Evolutionary conservation across 2,888 invertebrate genomes (phyloP).

Genomic region (Galerucella nymphaeae): DNA sequence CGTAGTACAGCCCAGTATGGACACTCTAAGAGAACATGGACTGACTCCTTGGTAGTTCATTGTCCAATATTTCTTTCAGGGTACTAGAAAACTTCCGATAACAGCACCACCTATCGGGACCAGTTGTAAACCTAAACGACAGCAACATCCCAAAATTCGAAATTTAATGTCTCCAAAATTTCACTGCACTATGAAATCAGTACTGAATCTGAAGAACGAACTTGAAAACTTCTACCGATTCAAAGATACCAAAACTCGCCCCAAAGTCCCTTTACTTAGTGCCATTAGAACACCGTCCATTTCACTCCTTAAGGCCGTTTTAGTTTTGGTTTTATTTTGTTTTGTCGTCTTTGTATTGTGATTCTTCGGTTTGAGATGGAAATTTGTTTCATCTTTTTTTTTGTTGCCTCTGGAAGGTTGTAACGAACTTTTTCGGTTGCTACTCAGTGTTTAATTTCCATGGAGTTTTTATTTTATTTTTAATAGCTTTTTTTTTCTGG

Average conservation of each 20-base stretch:
- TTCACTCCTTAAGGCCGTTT: slow-evolving; percentile 2
- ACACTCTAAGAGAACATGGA: too few relatives aligned
- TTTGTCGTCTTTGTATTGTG: slow-evolving; percentile 11
- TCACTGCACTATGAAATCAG: slow-evolving; percentile 11
- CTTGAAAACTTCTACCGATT: background rate
- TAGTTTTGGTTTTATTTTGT: slow-evolving; percentile 14
- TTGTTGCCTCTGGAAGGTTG: slow-evolving; percentile 46
- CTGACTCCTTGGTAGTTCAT: too few relatives aligned
- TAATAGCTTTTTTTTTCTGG: slow-evolving; percentile 23
- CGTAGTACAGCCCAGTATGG: too few relatives aligned
- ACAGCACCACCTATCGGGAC: too few relatives aligned
- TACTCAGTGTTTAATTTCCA: slow-evolving; percentile 27
- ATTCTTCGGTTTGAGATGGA: slow-evolving; percentile 25
- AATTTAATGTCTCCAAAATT: background rate
- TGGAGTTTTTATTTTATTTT: slow-evolving; percentile 31
- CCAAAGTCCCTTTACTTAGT: slow-evolving; percentile 10
- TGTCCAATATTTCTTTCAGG: too few relatives aligned
- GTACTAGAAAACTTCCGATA: too few relatives aligned
- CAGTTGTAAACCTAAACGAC: too few relatives aligned
- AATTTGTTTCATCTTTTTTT: slow-evolving; percentile 40
- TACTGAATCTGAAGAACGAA: background rate
- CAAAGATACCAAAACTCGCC: background rate
- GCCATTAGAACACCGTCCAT: background rate
- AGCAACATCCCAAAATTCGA: too few relatives aligned
- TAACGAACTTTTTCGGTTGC: slow-evolving; percentile 50